A percentile compares a stretch with the other conserved stretches of the same genome.
Conservation (phyloP, 2,888 invertebrate species). For the Callyntrura sp. region DNA sequence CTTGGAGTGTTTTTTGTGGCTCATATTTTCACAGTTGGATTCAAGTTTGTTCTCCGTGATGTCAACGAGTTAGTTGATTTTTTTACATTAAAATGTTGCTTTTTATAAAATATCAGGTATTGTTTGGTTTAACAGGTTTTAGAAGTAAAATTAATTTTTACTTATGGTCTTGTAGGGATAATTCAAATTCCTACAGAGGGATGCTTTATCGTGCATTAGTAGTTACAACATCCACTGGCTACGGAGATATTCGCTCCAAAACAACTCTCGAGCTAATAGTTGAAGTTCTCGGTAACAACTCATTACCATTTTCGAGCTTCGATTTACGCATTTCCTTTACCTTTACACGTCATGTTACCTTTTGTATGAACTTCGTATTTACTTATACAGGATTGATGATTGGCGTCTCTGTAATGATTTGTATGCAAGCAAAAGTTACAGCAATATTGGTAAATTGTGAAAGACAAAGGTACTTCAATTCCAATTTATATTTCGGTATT, state of each 20-base stretch:
- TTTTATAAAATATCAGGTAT: too few species aligned
- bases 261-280: constrained; percentile 66
- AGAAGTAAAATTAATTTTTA: not conserved
- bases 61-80: constrained; percentile 15
- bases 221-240: constrained; percentile 77
- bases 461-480: constrained; percentile 60
- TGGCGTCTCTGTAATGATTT: constrained; percentile 75
- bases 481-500: too few species aligned
- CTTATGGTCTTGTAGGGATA: not conserved
- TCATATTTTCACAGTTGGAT: constrained; percentile 77
- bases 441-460: constrained; percentile 81
- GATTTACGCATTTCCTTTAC: too few species aligned
- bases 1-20: constrained; percentile 72
- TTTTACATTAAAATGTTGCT: too few species aligned
- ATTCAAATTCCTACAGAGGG: constrained; percentile 13
- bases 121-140: too few species aligned
- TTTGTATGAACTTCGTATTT: too few species aligned
- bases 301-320: too few species aligned
- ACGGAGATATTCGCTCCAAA: constrained; percentile 77
- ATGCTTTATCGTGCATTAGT: constrained; percentile 80
- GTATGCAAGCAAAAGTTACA: constrained; percentile 78
- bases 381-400: constrained; percentile 43
- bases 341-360: too few species aligned
- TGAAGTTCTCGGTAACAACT: constrained; percentile 62
- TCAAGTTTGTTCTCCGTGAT: constrained; percentile 73